Base-by-base conservation (phyloP, 2,113 vertebrate species). In the Chrysemys picta region DNA sequence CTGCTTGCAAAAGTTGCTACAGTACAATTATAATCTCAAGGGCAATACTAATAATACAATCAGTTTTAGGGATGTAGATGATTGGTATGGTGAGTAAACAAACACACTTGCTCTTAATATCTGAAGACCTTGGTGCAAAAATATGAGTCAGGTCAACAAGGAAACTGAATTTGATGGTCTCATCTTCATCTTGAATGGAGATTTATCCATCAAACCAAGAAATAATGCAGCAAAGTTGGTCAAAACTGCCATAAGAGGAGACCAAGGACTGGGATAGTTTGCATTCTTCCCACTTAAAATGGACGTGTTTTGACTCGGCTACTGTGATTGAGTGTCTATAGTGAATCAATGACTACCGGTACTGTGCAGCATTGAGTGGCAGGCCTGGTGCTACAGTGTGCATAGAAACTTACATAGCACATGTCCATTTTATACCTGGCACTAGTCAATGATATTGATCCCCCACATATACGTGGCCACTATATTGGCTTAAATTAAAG, bases 351-450 rank as follows among this genome's bases (percentile, higher is more conserved):
- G 35, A 53, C 6, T 47, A 42, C 4, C 25, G 31, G 82, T 14
- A 79, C 29, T 4, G 5, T 0, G 5, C 17, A 62, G 27, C 1
- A 0, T 0, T 69, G 65, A 76, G 47, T 3, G 31, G 38, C 6
- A n/a, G 45, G 31, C 31, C 27, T 57, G 35, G 84, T 76, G 17
- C 17, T 14, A 88, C 88, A 50, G 6, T 1, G 79, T 14, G 5
- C 56, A 16, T 5, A 82, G 85, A 59, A 84, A 22, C 8, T 59
- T 49, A 13, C 31, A 25, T 27, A 54, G 12, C 14, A 6, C 8
- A 6, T 56, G 79, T 80, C 47, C 12, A 38, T n/a, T 87, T 82
- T 78, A 69, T 38, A 62, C 19, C 0, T 59, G 29, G 9, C 35
- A 76, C 9, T 27, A 59, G 75, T 50, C 85, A 87, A 45, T 12